phyloP scores from a whole-genome alignment of 2,888 invertebrate genomes.

The Yponomeuta evonymella region DNA sequence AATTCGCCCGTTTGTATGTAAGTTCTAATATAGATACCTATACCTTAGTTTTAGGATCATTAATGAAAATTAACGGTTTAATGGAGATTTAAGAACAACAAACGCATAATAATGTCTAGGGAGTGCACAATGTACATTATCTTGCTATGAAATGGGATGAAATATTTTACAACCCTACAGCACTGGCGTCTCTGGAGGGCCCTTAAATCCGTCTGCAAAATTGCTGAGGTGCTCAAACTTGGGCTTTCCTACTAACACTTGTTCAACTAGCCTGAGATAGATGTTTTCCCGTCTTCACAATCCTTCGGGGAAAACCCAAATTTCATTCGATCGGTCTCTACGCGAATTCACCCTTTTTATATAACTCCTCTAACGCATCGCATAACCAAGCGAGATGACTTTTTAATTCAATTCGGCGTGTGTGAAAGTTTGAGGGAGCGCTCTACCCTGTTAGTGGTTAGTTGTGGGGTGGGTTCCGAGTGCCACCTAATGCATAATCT shows the following conservation, averaged over 20 bases:
- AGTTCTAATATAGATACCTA: no score
- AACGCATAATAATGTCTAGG: background rate
- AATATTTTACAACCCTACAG: background rate
- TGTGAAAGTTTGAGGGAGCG: background rate
- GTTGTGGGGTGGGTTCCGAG: slow-evolving; percentile 15
- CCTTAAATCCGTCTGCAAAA: background rate
- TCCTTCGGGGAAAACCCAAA: background rate
- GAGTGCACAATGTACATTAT: background rate
- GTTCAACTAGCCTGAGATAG: background rate
- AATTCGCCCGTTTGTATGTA: no score
- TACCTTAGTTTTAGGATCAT: background rate
- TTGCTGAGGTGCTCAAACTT: background rate
- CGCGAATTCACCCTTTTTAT: background rate
- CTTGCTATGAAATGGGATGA: background rate
- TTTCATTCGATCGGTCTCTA: background rate
- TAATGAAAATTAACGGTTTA: background rate
- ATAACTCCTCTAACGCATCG: background rate
- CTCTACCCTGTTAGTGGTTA: background rate
- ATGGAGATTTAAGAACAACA: background rate
- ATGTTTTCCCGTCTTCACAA: background rate
- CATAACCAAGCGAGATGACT: background rate
- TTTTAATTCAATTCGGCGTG: background rate
- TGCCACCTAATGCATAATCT: slow-evolving; percentile 47
- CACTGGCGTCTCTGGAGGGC: background rate
- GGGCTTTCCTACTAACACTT: background rate